phyloP scores from a whole-genome alignment of 1,140 invertebrate genomes.

The Chelonus insularis region DNA sequence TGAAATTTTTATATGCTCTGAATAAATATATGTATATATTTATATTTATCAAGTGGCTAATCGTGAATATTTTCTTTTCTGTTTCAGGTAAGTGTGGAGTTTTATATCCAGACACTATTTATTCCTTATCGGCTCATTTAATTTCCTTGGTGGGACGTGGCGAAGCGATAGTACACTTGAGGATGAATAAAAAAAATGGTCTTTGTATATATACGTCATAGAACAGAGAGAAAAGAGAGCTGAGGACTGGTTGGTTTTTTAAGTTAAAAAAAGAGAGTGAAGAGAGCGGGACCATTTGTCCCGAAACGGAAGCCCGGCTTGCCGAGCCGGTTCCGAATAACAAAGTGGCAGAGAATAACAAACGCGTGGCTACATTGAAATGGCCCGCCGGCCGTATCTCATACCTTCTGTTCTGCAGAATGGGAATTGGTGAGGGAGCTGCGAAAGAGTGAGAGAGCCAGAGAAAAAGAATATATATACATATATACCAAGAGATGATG shows the following conservation, averaged over 20 bases:
- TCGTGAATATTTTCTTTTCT: constrained; percentile 26
- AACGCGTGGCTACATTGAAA: constrained; percentile 60
- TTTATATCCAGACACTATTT: background rate
- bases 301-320: constrained; percentile 31
- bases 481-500: background rate
- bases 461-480: constrained; percentile 7
- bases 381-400: constrained; percentile 53
- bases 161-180: background rate
- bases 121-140: constrained; percentile 9
- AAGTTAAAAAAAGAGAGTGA: background rate
- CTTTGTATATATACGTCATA: background rate
- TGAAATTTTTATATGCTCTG: background rate
- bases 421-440: background rate
- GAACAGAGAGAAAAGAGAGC: background rate
- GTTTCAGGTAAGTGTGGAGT: constrained; percentile 44
- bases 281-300: constrained; percentile 40
- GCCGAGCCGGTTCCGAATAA: constrained; percentile 41
- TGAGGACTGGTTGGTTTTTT: background rate
- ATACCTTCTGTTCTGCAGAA: constrained; percentile 31
- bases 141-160: background rate
- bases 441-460: constrained; percentile 13
- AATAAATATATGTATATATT: background rate
- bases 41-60: background rate
- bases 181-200: background rate
- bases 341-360: constrained; percentile 57